Base-by-base conservation (phyloP, 2,888 invertebrate genomes). In the Drosophila robusta region DNA sequence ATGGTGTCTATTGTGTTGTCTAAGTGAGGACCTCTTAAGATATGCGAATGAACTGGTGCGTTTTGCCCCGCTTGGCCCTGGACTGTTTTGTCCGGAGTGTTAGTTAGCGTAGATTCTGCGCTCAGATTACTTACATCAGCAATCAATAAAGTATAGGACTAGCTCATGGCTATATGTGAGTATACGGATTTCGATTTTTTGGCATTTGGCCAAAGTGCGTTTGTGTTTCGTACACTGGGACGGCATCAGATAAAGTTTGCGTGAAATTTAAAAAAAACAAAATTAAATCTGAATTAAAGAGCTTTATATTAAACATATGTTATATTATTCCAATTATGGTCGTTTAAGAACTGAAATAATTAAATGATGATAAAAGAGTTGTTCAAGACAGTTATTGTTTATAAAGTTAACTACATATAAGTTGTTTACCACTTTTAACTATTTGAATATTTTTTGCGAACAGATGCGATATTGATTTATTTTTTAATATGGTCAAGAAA, bases 111-210 rank as follows among this genome's bases (percentile, higher is more conserved):
- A 80, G 87, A 83, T 87, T 75, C 69, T 78, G 63, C 70, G 56
- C 62, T 51, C 32, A 72, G 89, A 84, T 84, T 72, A 69, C 69
- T 72, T 58, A 73, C 80, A 86, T 72, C 83, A 71, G 71, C 79
- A 89, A 85, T 89, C 85, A 81, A 85, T 85, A 89, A 79, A 80
- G 62, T 80, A 71, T 70, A 69, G 75, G 49, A 67, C 63, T 14
- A 14, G 44, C 51, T 60, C 44, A 60, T 18, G 63, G 12, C 14
- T 12, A 22, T 29, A 42, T 64, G 51, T 63, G 24, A 26, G 56
- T 34, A 49, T 49, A 26, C 11, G 44, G 26, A 36, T 55, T 55
- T 47, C 11, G 29, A n/a, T 49, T 16, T 46, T 72, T 72, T 83
- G 83, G 83, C 83, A 51, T 51, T 54, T 29, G 22, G 71, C 83